Evolutionary conservation across 37 sponge, comb jelly and placozoan species (phyloP), one percentile per base, ranked within the genome.

Genomic region (Oopsacas minuta): DNA sequence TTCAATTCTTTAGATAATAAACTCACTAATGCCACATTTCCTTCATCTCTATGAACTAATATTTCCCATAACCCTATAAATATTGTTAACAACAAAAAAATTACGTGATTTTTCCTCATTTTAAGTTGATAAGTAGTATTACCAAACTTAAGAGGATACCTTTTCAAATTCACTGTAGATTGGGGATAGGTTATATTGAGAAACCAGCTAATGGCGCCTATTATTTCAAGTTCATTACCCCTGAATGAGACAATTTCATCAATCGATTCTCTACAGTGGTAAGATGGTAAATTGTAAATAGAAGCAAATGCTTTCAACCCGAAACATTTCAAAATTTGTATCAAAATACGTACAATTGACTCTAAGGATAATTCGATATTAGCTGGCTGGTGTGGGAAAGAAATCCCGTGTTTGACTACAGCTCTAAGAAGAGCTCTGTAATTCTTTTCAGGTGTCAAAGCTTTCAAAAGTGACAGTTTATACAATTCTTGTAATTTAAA

Each of bases 401-500:
- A 12, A 10, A 61, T 61, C 32, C 75, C 75, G 30, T 61, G 75
- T 34, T 61, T 61, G 22, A 61, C 75, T n/a, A 61, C 30, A 25
- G 75, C 22, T 12, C 1, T n/a, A 20, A 25, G 30, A 61, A 61
- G 22, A 3, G 75, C 28, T 25, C 28, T 61, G 75, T 25, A 61
- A 12, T 61, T 61, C 75, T 61, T 61, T 61, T 61, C 75, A 61
- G 75, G 75, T 61, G 75, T 61, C 75, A n/a, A 25, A 12, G 22
- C 75, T 34, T 61, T 61, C 75, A 61, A 12, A 3, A 61, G 75
- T 10, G 75, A 10, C 28, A 61, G 75, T 61, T 61, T 61, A 34
- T 20, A 61, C 75, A 61, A 34, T n/a, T 61, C 75, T 12, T 25
- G 32, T 3, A 61, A 5, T 5, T n/a, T 3, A 20, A 61, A 32